phyloP scores from a whole-genome alignment of 2,797 vertebrate genomes.

The Rhynchotus rufescens region DNA sequence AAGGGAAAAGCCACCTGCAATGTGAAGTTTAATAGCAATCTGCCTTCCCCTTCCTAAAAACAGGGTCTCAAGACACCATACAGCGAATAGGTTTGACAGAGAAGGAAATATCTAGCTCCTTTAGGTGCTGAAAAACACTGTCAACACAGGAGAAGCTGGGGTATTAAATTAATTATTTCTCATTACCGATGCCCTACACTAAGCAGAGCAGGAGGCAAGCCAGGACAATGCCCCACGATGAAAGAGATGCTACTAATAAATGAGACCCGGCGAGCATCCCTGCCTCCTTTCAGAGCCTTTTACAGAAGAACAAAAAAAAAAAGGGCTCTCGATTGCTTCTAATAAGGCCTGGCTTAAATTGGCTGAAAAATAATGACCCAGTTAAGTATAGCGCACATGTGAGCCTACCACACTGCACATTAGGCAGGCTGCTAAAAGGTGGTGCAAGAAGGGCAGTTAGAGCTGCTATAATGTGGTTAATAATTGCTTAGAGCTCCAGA shows the following conservation, averaged over 20 bases:
- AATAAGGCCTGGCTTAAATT: constrained; percentile 14
- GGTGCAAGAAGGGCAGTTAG: neutral
- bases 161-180: neutral
- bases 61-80: neutral
- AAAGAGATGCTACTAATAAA: neutral
- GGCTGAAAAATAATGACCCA: constrained; percentile 33
- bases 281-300: neutral
- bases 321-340: neutral
- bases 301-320: neutral
- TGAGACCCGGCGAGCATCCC: neutral
- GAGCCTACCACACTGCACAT: neutral
- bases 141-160: neutral
- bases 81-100: neutral
- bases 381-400: neutral
- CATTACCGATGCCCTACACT: neutral
- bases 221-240: neutral
- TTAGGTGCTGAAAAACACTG: neutral
- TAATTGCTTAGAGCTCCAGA: neutral
- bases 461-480: neutral
- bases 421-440: neutral
- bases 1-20: neutral
- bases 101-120: neutral
- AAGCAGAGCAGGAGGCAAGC: neutral
- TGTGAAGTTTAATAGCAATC: fast-evolving
- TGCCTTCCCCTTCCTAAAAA: neutral